A percentile compares a stretch with the other conserved stretches of the same genome.
Evolutionary conservation across 2,797 vertebrate genomes (phyloP).

Genomic region (Melanogrammus aeglefinus): DNA sequence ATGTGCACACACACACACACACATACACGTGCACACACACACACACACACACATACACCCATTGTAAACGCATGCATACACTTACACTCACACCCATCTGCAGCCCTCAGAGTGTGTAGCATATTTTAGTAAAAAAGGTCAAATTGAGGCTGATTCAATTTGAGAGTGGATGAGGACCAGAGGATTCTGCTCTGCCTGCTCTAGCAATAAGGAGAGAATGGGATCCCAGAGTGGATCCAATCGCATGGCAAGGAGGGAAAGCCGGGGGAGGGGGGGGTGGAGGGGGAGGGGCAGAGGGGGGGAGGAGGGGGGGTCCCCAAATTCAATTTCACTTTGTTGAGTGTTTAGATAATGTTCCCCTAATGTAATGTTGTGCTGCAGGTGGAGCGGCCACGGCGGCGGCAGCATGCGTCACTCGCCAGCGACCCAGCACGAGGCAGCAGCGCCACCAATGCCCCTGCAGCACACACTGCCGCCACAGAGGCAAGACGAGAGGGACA

Average conservation of each 20-base stretch:
- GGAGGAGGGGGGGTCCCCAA: slow-evolving; percentile 49
- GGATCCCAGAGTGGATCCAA: slow-evolving; percentile 60
- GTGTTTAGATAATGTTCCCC: slow-evolving; percentile 74
- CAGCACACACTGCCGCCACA: slow-evolving; percentile 24
- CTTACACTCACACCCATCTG: slow-evolving; percentile 69
- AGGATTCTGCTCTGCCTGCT: slow-evolving; percentile 58
- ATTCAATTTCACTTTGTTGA: slow-evolving; percentile 76
- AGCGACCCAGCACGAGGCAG: slow-evolving; percentile 59
- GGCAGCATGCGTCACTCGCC: slow-evolving; percentile 15
- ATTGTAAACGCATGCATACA: slow-evolving; percentile 50
- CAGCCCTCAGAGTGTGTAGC: slow-evolving; percentile 35
- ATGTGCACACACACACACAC: neutral
- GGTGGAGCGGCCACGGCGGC: slow-evolving; percentile 43
- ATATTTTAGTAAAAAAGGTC: slow-evolving; percentile 69
- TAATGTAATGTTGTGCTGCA: slow-evolving; percentile 63
- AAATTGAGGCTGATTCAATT: slow-evolving; percentile 75
- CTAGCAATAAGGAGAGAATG: slow-evolving; percentile 72
- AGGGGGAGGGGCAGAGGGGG: neutral
- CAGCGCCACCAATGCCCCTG: slow-evolving; percentile 64
- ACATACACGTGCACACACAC: slow-evolving; percentile 20
- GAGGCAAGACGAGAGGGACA: too few relatives aligned
- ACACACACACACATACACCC: slow-evolving; percentile 27
- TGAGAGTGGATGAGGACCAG: slow-evolving; percentile 67
- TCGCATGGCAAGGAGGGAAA: slow-evolving; percentile 32
- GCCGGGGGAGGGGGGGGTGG: neutral